phyloP scores from a whole-genome alignment of 37 sponge, comb jelly and placozoan species.

The Tethya wilhelma region DNA sequence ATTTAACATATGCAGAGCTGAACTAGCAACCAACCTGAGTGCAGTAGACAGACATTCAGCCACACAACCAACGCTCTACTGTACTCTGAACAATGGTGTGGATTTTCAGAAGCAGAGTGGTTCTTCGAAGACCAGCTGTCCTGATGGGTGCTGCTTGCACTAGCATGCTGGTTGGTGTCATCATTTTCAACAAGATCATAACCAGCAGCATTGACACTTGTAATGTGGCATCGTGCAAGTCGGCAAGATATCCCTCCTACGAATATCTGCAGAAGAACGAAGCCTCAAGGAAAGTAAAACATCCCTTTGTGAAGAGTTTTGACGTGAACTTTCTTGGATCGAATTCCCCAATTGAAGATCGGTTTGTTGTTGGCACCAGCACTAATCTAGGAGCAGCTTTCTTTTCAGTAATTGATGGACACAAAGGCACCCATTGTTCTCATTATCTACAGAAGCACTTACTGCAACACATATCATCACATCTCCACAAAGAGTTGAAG shows the following conservation, averaged over 20 bases:
- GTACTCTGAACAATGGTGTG: conserved; percentile 14
- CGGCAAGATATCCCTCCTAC: conserved; percentile 23
- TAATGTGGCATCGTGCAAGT: background rate
- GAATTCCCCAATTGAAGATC: conserved; percentile 84
- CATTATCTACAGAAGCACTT: conserved; percentile 67
- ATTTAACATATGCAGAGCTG: no score
- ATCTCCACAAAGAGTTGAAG: background rate
- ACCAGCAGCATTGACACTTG: background rate
- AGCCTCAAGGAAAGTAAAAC: conserved; percentile 17
- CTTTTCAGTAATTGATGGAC: conserved; percentile 86
- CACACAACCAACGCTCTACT: no score
- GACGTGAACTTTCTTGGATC: conserved; percentile 75
- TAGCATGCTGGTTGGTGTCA: conserved; percentile 26
- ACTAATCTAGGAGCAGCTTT: conserved; percentile 16
- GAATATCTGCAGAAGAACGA: conserved; percentile 45
- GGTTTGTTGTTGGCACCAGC: conserved; percentile 60
- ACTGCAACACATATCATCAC: conserved; percentile 21
- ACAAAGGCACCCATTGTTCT: conserved; percentile 69
- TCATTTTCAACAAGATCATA: conserved; percentile 39
- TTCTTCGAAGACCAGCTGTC: conserved; percentile 21
- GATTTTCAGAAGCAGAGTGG: background rate
- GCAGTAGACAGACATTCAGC: no score
- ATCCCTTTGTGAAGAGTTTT: conserved; percentile 34
- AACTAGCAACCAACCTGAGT: no score
- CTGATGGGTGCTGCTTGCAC: conserved; percentile 45